Evolutionary conservation across 2,888 invertebrate species (phyloP), one percentile per base, ranked within the genome.

Genomic region (Melanotus villosus): DNA sequence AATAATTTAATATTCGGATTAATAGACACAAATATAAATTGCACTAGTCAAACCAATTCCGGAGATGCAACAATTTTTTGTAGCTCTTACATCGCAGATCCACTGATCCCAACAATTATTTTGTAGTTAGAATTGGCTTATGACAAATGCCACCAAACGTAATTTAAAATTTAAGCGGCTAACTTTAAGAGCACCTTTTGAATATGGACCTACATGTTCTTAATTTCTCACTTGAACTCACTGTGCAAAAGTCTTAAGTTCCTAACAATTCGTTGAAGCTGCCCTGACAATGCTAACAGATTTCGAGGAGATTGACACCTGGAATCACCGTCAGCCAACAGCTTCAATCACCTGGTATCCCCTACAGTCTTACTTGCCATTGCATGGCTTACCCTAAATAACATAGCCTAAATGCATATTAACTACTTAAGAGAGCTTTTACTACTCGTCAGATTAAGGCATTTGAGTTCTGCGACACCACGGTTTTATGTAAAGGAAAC

Each of bases 261-360:
- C 26, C 26, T 26, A 26, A 72, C 63, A 19, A 59, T 43, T 65
- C 50, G 71, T 62, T 43, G 58, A 60, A 68, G 54, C 41, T 36
- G 57, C 14, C 23, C 50, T 62, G 30, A 14, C 47, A 59, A 19
- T 23, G 50, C 9, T 21, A 23, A 10, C 57, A 23, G 26, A 26
- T 54, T 30, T 30, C 21, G 14, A 47, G 18, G 21, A 26, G 63
- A 26, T 26, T 26, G n/a, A n/a, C n/a, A n/a, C n/a, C 71, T 68
- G 72, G 43, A 45, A 64, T 68, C 30, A 19, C 14, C 45, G 64
- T 34, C 32, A 18, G 16, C 9, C 16, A 5, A 19, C 63, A 57
- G 36, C 75, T 79, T 78, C 79, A 80, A 81, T 82, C 81, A 83
- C 83, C 83, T 84, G 84, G 82, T 83, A 83, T 81, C 76, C 83